These are phyloP conservation scores for Augiades crinisus DNA, from an alignment of 2,888 invertebrate species.

Conservation along the genomic window DNA sequence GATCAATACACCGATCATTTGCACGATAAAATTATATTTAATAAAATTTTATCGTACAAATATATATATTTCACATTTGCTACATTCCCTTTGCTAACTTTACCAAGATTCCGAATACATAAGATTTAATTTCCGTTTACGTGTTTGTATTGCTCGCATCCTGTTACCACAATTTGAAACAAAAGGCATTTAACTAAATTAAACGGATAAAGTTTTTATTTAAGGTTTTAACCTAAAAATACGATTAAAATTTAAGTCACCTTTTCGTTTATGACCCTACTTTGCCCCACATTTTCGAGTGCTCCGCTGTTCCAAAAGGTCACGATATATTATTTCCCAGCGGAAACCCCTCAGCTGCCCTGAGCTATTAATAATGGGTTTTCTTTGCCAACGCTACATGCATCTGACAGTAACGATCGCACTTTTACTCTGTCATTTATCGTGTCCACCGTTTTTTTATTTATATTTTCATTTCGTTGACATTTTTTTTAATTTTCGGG, in stretches of 20 bases:
- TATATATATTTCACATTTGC: conserved; percentile 26
- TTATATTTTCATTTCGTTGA: conserved; percentile 40
- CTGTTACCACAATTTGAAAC: background rate
- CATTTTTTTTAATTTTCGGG: conserved; percentile 15
- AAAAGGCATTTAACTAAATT: no score
- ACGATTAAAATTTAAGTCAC: conserved; percentile 22
- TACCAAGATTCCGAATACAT: conserved; percentile 19
- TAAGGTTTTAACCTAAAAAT: background rate
- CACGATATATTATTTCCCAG: conserved; percentile 59
- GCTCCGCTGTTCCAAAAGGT: conserved; percentile 50
- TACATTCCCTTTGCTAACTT: conserved; percentile 22
- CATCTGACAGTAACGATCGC: conserved; percentile 73
- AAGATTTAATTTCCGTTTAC: conserved; percentile 21
- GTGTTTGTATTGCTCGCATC: conserved; percentile 2
- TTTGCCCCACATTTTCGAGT: conserved; percentile 37
- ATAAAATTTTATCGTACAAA: no score
- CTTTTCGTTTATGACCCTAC: conserved; percentile 27
- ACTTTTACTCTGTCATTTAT: conserved; percentile 64
- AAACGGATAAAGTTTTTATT: no score
- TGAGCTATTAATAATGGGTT: conserved; percentile 68
- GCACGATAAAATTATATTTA: no score
- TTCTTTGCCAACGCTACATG: conserved; percentile 64
- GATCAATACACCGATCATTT: no score
- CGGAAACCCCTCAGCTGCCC: conserved; percentile 54
- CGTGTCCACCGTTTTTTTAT: conserved; percentile 49